Evolutionary conservation across 2,888 invertebrate species (phyloP), one percentile per base, ranked within the genome.

Genomic region (Gastrophysa polygoni): DNA sequence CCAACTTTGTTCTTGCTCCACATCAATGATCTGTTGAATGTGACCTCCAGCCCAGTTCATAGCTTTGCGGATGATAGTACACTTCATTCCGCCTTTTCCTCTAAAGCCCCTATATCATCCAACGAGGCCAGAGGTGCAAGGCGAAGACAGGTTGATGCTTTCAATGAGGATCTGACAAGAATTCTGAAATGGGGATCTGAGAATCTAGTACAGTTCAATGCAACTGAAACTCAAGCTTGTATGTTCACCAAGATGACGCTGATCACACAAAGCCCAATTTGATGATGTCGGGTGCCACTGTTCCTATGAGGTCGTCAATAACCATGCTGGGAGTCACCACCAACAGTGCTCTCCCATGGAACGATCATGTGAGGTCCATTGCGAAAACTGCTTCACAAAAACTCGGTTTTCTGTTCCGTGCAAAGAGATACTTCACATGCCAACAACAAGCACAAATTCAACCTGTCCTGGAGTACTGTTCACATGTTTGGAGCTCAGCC

Each of bases 391-490:
- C 38, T 14, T 38, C 38, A 5, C n/a, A 38, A 38, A 38, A 38
- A 38, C 14, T 38, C 11, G 38, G 38, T n/a, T 38, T 38, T 38
- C 38, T 38, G 38, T 38, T 38, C 14, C 38, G 38, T 1, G 14
- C 38, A n/a, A 38, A 14, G 14, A 38, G 38, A n/a, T 38, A 38
- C 14, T 38, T 38, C 38, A 38, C 38, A 14, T n/a, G 14, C 38
- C n/a, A 14, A 14, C 38, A 38, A 6, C 55, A 59, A 17, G 59
- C 62, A 16, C 59, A 62, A 24, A 52, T 62, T 8, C 18, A 59
- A 47, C 62, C 59, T 46, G 17, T 20, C 18, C 21, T 62, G 51
- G 59, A 59, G 24, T 49, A 61, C 49, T 61, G 61, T 44, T 61
- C 47, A 16, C 60, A 60, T 46, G 21, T 60, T 18, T 50, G 48